Percentiles rank a stretch among this genome's conserved stretches.
phyloP scores from a whole-genome alignment of 2,888 invertebrate genomes.

The Diaperis boleti region DNA sequence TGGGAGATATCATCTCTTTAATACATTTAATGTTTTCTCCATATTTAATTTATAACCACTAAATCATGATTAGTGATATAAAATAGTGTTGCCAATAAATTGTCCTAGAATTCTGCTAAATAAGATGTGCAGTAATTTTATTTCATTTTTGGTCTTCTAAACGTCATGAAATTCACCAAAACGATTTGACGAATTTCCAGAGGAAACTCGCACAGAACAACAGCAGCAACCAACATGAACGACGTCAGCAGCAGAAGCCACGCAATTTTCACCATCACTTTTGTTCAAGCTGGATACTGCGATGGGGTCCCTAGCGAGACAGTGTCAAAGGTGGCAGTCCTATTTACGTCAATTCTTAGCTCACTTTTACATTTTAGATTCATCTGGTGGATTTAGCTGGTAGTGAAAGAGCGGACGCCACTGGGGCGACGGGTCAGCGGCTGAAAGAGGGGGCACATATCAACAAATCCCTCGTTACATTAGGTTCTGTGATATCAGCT shows the following conservation, averaged over 20 bases:
- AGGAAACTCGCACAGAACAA: conserved; percentile 87
- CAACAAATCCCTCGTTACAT: conserved; percentile 89
- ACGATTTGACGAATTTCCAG: conserved; percentile 65
- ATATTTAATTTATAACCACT: too few species aligned
- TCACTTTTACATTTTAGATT: conserved; percentile 64
- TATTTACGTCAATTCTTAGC: not conserved
- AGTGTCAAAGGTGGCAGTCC: conserved; percentile 77
- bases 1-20: too few species aligned
- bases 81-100: too few species aligned
- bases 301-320: conserved; percentile 91
- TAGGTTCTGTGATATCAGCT: conserved; percentile 89
- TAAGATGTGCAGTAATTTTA: too few species aligned
- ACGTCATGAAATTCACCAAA: too few species aligned
- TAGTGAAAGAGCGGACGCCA: conserved; percentile 89
- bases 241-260: conserved; percentile 92
- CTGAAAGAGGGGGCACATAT: conserved; percentile 92
- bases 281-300: conserved; percentile 88
- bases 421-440: conserved; percentile 91
- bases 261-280: conserved; percentile 91
- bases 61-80: too few species aligned
- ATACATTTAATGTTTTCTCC: too few species aligned
- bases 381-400: conserved; percentile 92
- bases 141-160: too few species aligned
- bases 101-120: too few species aligned
- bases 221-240: conserved; percentile 93